Evolutionary conservation across 2,797 vertebrate genomes (phyloP).

Genomic region (Furcifer pardalis): DNA sequence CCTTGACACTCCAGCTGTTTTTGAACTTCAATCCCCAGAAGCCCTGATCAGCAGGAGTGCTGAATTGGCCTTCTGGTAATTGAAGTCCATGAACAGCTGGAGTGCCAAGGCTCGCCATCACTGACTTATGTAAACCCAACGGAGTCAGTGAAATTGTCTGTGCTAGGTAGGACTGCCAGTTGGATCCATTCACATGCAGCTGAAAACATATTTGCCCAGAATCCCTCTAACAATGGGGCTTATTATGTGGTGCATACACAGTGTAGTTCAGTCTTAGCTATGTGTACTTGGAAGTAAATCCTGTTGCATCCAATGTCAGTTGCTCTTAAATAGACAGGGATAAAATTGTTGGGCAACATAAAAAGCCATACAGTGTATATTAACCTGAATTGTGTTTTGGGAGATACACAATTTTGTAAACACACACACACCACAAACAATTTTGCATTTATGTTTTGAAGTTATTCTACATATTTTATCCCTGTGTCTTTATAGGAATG

Average conservation of each 20-base stretch:
- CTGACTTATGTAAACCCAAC: no score
- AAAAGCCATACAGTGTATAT: neutral
- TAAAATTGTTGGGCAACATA: neutral
- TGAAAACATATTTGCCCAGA: neutral
- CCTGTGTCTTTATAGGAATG: no score
- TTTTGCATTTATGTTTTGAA: neutral
- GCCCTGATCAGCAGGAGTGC: no score
- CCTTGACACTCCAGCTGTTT: no score
- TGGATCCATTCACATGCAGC: neutral
- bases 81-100: no score
- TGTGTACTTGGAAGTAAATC: neutral
- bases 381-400: neutral
- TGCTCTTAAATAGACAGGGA: neutral
- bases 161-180: no score
- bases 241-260: no score
- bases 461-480: neutral
- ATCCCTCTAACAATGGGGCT: neutral
- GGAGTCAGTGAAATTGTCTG: no score
- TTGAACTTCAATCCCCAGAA: no score
- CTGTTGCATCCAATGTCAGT: neutral
- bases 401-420: neutral
- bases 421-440: no score
- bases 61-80: no score
- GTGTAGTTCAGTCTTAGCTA: neutral
- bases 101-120: no score